Conservation (phyloP, 2,113 vertebrate genomes). For the Bambusicola thoracicus region DNA sequence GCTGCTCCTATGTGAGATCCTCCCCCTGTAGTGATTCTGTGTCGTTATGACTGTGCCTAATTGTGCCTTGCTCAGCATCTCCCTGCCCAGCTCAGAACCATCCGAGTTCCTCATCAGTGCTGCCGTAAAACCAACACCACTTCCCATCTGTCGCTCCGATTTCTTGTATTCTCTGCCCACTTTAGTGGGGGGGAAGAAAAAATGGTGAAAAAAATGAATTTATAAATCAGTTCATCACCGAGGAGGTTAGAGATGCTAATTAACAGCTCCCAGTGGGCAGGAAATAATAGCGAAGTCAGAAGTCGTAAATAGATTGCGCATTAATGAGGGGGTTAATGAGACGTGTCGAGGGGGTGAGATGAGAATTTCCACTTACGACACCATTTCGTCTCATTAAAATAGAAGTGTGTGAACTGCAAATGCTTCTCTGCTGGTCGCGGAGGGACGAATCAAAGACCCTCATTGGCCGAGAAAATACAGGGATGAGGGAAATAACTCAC, state of each 20-base stretch:
- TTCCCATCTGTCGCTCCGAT: not conserved
- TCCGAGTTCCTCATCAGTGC: not conserved
- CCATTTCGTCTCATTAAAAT: not conserved
- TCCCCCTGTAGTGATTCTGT: not conserved
- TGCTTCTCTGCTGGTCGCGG: accelerated
- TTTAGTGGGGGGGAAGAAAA: too few species aligned
- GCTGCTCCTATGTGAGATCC: not conserved
- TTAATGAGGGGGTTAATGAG: not conserved
- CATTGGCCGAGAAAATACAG: not conserved
- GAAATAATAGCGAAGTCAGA: not conserved
- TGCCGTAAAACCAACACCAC: not conserved
- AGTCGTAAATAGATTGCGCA: accelerated
- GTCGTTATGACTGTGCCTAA: too few species aligned
- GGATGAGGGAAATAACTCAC: not conserved
- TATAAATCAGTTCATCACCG: not conserved
- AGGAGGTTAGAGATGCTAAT: not conserved
- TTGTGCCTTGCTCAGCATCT: not conserved
- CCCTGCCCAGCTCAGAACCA: not conserved
- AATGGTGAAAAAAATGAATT: not conserved
- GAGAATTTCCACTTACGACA: not conserved
- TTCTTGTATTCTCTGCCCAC: not conserved
- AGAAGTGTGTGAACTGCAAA: accelerated
- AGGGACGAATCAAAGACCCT: too few species aligned
- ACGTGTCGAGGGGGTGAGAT: accelerated
- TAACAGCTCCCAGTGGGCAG: not conserved